Evolutionary conservation across 2,113 vertebrate genomes (phyloP).

Genomic region (Myrmecobius fasciatus): DNA sequence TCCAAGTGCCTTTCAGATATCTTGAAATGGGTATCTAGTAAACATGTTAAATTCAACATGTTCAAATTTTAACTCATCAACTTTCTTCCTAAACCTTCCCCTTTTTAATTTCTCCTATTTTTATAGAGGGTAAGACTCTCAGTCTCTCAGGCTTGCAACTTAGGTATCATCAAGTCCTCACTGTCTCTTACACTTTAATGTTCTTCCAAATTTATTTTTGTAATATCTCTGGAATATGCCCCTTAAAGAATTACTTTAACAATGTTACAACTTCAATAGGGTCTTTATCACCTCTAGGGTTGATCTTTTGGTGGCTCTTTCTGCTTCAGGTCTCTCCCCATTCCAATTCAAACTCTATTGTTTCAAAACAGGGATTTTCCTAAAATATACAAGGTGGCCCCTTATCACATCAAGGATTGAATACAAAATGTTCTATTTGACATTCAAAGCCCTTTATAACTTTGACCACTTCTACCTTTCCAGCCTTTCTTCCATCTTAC

Average conservation of each 20-base stretch:
- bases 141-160: background rate
- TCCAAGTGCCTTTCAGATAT: background rate
- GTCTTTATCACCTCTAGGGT: too few species aligned
- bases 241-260: background rate
- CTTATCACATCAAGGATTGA: background rate
- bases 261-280: too few species aligned
- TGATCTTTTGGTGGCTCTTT: background rate
- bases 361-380: background rate
- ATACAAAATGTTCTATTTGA: background rate
- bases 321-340: background rate
- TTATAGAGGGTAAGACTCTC: background rate
- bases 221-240: background rate
- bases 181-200: background rate
- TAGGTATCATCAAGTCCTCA: too few species aligned
- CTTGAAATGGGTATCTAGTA: background rate
- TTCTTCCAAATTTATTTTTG: background rate
- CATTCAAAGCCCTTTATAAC: background rate
- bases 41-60: background rate
- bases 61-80: background rate
- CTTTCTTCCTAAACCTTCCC: background rate
- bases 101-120: background rate
- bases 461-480: background rate
- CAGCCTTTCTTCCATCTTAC: background rate
- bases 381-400: background rate
- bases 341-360: background rate